Evolutionary conservation across 2,888 invertebrate genomes (phyloP), one percentile per base, ranked within the genome.

Genomic region (Pocota personata): DNA sequence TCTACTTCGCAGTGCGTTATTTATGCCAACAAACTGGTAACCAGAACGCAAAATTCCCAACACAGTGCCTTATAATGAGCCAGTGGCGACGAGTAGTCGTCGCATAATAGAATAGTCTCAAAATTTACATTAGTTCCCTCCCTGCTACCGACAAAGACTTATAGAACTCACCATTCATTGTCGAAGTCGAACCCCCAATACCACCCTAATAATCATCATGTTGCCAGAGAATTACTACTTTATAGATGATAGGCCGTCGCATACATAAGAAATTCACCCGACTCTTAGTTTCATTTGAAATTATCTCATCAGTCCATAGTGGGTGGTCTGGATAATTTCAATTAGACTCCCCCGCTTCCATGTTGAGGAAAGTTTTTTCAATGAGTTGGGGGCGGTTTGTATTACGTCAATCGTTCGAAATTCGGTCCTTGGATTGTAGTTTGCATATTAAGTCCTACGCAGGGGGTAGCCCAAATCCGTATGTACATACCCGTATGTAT

Each of bases 101-200:
- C 67, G 60, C 55, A 79, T 79, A 79, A 79, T 62, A 79, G 62
- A 79, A 79, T 62, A 79, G 62, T 67, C 67, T 83, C 52, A 30
- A 77, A 73, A 77, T 60, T 50, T 67, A 67, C 67, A 75, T 67
- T 27, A 52, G 32, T 21, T 14, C 32, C 24, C 57, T 57, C 46
- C 48, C 14, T 6, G 14, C 14, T 0, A 14, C 14, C 14, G 35
- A 2, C 35, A 10, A 35, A 35, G 10, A 12, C 35, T 10, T 12
- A 37, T n/a, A n/a, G n/a, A n/a, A n/a, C n/a, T n/a, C n/a, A 24
- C 69, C 48, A 16, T 27, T 16, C 37, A n/a, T 43, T 24, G 40
- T 37, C 21, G 32, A 72, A 37, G 40, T 37, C 21, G 32, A 72
- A 37, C 24, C 24, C 67, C 52, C 14, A 16, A 21, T 21, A 4